Evolutionary conservation across 2,797 vertebrate genomes (phyloP).

Genomic region (Alca torda): DNA sequence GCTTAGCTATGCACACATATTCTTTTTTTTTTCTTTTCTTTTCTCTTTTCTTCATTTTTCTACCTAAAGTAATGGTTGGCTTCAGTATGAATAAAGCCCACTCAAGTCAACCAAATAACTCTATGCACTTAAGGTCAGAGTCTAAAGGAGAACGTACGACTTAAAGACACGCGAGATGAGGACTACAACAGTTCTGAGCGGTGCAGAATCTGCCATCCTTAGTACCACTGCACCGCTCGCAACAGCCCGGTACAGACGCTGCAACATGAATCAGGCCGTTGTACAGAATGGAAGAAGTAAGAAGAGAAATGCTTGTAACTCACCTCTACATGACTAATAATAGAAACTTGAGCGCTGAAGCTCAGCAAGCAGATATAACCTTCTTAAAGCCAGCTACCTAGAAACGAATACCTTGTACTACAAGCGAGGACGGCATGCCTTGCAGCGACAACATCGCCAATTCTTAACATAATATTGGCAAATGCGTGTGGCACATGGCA

Average conservation of each 20-base stretch:
- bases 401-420: background rate
- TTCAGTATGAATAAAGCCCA: background rate
- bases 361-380: background rate
- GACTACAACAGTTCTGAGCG: background rate
- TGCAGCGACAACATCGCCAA: background rate
- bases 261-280: background rate
- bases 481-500: background rate
- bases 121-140: background rate
- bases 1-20: background rate
- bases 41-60: background rate
- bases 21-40: accelerated
- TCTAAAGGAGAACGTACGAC: background rate
- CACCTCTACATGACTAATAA: background rate
- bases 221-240: background rate
- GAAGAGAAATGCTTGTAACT: background rate
- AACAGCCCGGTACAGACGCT: background rate
- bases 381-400: background rate
- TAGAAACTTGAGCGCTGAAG: background rate
- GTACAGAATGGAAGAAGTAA: background rate
- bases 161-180: accelerated
- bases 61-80: background rate
- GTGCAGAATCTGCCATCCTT: background rate
- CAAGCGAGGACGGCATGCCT: background rate
- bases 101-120: background rate
- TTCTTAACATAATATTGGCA: background rate